These are phyloP conservation scores for Corythornis leucogaster DNA, from an alignment of 2,797 vertebrate species.

Conservation along the genomic window DNA sequence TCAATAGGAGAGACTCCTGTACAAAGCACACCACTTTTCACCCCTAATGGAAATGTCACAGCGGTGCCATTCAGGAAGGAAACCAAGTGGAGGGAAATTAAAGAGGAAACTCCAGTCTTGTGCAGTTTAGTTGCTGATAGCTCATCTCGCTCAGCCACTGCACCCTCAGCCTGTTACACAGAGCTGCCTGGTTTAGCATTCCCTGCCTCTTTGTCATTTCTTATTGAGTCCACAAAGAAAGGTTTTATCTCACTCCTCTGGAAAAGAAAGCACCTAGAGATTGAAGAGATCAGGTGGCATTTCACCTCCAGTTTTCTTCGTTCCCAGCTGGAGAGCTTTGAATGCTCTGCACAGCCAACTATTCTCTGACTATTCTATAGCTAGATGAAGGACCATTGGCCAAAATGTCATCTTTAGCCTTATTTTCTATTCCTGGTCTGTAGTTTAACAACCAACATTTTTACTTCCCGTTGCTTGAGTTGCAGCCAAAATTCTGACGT, in stretches of 20 bases:
- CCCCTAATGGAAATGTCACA: conserved; percentile 66
- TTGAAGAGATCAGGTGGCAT: conserved; percentile 45
- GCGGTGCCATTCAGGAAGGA: conserved; percentile 53
- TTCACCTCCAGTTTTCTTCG: conserved; percentile 53
- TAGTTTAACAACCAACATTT: conserved; percentile 79
- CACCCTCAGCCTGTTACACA: conserved; percentile 15
- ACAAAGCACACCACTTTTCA: conserved; percentile 56
- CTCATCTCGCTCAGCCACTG: conserved; percentile 49
- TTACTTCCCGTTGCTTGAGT: conserved; percentile 78
- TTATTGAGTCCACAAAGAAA: conserved; percentile 54
- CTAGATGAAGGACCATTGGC: conserved; percentile 60
- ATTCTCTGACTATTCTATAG: conserved; percentile 44
- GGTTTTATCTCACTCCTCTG: conserved; percentile 44
- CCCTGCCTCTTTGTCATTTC: conserved; percentile 49
- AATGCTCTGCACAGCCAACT: conserved; percentile 41
- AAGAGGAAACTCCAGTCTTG: conserved; percentile 57
- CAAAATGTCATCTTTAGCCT: conserved; percentile 72
- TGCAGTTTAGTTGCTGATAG: conserved; percentile 56
- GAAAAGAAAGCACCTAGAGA: conserved; percentile 51
- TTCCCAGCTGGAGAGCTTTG: conserved; percentile 56
- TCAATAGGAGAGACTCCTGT: conserved; percentile 24
- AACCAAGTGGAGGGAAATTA: conserved; percentile 63
- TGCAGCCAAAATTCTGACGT: conserved; percentile 79
- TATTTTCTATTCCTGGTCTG: conserved; percentile 71
- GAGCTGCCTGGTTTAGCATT: conserved; percentile 52